phyloP scores from a whole-genome alignment of 92 coral and sea anemone genomes.

The Paramuricea clavata region DNA sequence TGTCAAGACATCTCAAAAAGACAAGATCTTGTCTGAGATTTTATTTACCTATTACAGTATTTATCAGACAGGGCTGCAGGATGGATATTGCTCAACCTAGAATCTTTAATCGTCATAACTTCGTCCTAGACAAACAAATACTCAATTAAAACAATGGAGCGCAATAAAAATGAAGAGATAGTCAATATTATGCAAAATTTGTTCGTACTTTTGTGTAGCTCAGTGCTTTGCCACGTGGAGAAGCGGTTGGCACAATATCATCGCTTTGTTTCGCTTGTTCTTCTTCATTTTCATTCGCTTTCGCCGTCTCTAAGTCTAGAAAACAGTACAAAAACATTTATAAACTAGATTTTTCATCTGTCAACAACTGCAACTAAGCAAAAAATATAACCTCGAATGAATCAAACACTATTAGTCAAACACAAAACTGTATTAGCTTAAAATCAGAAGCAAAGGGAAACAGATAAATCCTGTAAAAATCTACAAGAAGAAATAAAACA shows the following conservation, averaged over 20 bases:
- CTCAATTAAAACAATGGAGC: no score
- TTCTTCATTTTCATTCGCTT: conserved; percentile 31
- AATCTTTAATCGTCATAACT: conserved; percentile 71
- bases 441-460: background rate
- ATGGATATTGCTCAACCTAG: conserved; percentile 80
- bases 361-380: background rate
- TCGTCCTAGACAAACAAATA: conserved; percentile 76
- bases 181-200: background rate
- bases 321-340: background rate
- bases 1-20: no score
- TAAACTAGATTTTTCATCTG: background rate
- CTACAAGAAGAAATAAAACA: background rate
- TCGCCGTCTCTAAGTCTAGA: conserved; percentile 30
- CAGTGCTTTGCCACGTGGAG: conserved; percentile 23
- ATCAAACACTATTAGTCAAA: background rate
- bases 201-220: conserved; percentile 14
- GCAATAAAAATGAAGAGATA: background rate
- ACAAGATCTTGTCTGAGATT: background rate
- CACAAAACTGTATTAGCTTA: background rate
- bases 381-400: no score
- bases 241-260: background rate
- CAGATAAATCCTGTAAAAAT: background rate
- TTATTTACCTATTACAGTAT: conserved; percentile 72
- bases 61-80: conserved; percentile 84
- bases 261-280: conserved; percentile 41